Evolutionary conservation across 2,888 invertebrate genomes (phyloP).

Genomic region (Mamestra brassicae): DNA sequence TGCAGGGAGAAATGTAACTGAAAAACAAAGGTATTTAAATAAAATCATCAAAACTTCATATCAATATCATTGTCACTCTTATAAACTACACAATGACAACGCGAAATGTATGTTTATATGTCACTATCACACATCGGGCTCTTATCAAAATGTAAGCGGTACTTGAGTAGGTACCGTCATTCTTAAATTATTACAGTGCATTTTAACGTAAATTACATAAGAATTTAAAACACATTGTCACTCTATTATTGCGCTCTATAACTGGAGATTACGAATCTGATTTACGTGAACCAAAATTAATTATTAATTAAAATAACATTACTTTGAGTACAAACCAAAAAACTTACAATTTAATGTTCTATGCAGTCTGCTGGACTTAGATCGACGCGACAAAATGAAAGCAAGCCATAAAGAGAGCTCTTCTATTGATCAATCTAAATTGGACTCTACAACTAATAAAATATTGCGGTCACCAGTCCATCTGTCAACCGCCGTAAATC

Average conservation of each 20-base stretch:
- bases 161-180: not conserved
- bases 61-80: not conserved
- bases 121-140: not conserved
- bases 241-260: not conserved
- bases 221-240: not conserved
- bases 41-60: conserved; percentile 14
- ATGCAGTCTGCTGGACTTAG: not conserved
- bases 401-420: not conserved
- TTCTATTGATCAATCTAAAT: not conserved
- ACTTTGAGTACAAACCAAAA: too few species aligned
- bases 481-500: not conserved
- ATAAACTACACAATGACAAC: conserved; percentile 27
- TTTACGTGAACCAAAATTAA: not conserved
- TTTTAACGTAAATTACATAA: conserved; percentile 1
- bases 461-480: not conserved
- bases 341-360: not conserved
- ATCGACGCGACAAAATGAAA: not conserved
- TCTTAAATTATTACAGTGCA: conserved; percentile 12
- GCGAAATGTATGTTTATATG: conserved; percentile 7
- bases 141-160: conserved; percentile 36
- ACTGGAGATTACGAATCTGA: not conserved
- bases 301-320: too few species aligned
- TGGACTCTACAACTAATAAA: not conserved
- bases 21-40: conserved; percentile 17
- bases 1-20: conserved; percentile 36